A percentile compares a stretch with the other conserved stretches of the same genome.
Conservation (phyloP, 2,888 invertebrate species). For the Tetragonula carbonaria region DNA sequence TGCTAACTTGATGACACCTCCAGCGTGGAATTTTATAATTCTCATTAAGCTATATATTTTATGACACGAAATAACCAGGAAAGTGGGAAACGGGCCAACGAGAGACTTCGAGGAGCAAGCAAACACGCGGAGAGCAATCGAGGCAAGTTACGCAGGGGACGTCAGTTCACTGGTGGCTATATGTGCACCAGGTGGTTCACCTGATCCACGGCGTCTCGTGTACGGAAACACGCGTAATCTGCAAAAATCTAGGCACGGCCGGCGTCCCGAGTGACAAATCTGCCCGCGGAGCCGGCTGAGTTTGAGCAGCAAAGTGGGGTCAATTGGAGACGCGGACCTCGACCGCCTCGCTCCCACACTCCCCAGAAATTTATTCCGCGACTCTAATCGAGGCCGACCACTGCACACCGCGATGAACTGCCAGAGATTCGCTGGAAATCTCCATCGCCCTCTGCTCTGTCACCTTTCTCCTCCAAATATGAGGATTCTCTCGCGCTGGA, state of each 20-base stretch:
- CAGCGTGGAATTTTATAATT: not conserved
- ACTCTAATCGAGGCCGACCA: slow-evolving; percentile 72
- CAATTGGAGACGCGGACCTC: slow-evolving; percentile 78
- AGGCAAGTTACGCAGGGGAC: slow-evolving; percentile 16
- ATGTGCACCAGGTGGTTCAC: slow-evolving; percentile 51
- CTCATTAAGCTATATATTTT: not conserved
- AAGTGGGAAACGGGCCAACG: slow-evolving; percentile 24
- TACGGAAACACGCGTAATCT: slow-evolving; percentile 59
- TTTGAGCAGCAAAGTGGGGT: slow-evolving; percentile 78
- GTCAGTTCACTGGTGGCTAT: slow-evolving; percentile 28
- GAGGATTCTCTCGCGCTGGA: not conserved
- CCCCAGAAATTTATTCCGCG: slow-evolving; percentile 75
- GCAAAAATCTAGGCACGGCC: slow-evolving; percentile 69
- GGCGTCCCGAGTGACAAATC: slow-evolving; percentile 65
- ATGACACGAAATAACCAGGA: not conserved
- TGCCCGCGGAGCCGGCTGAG: slow-evolving; percentile 69
- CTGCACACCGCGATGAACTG: slow-evolving; percentile 52
- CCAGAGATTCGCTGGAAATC: slow-evolving; percentile 51
- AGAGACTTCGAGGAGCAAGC: slow-evolving; percentile 29
- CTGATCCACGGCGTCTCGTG: slow-evolving; percentile 20
- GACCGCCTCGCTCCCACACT: slow-evolving; percentile 78
- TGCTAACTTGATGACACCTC: not conserved
- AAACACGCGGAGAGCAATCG: not conserved
- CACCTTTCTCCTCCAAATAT: not conserved
- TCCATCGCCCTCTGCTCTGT: not conserved